Conservation (phyloP, 2,888 invertebrate genomes). For the Apantesis nais region DNA sequence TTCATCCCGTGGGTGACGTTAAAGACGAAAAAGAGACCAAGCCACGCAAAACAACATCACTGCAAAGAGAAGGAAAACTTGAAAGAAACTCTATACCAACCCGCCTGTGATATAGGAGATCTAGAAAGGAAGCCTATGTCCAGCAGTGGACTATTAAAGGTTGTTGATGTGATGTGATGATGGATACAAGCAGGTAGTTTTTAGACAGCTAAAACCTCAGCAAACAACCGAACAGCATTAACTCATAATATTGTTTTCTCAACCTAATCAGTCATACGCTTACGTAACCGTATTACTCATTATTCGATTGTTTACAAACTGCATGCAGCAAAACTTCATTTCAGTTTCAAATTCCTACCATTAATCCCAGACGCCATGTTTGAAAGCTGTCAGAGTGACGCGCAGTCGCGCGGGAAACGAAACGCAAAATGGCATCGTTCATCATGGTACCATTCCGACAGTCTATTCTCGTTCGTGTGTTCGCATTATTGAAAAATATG, state of each 20-base stretch:
- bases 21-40: no score
- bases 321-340: conserved; percentile 36
- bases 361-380: conserved; percentile 38
- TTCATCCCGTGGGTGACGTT: no score
- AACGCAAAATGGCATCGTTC: conserved; percentile 28
- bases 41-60: no score
- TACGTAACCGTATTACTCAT: conserved; percentile 45
- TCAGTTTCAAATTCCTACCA: conserved; percentile 33
- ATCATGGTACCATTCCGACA: conserved; percentile 44
- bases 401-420: conserved; percentile 40
- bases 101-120: no score
- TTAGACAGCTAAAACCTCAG: neutral
- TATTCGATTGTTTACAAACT: conserved; percentile 36
- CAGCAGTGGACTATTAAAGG: no score
- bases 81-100: no score
- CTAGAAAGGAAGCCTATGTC: no score
- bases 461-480: conserved; percentile 39
- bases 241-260: conserved; percentile 17
- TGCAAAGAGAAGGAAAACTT: no score
- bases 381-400: conserved; percentile 48
- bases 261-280: conserved; percentile 34
- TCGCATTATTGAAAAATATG: conserved; percentile 34
- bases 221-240: neutral
- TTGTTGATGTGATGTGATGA: no score
- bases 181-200: neutral